These are phyloP conservation scores for Trogon surrucura DNA, from an alignment of 2,113 vertebrate species.

Conservation along the genomic window DNA sequence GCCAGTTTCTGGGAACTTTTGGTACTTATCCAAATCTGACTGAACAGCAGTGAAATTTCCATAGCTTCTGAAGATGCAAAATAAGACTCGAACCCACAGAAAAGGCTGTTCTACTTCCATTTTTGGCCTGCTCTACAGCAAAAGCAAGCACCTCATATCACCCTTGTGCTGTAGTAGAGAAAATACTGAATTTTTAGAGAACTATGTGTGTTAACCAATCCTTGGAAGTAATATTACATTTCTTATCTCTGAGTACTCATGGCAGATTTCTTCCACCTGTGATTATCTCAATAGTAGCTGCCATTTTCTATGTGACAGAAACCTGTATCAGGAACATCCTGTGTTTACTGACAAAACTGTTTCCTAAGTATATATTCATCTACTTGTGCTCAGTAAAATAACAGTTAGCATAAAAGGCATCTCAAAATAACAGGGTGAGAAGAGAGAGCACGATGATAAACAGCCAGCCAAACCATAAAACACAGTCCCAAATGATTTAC, in stretches of 20 bases:
- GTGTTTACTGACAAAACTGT: not conserved
- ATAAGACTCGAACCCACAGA: conserved; percentile 2
- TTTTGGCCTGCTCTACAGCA: not conserved
- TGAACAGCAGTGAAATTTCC: conserved; percentile 15
- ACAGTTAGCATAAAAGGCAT: not conserved
- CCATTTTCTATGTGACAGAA: not conserved
- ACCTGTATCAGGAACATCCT: not conserved
- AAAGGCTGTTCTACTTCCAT: conserved; percentile 28
- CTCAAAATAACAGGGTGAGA: not conserved
- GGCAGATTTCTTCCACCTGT: not conserved
- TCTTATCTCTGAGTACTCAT: not conserved
- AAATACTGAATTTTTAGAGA: not conserved
- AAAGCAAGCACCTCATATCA: not conserved
- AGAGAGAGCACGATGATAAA: not conserved
- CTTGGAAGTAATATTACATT: not conserved
- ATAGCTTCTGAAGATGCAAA: not conserved
- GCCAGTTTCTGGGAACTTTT: not conserved
- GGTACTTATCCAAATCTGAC: conserved; percentile 9
- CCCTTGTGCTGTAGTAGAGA: not conserved
- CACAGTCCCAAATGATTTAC: not conserved
- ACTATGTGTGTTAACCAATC: not conserved
- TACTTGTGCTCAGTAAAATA: not conserved
- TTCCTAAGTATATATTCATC: not conserved
- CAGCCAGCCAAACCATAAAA: not conserved
- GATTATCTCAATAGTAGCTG: not conserved